These are phyloP conservation scores for Brachionus koreanus DNA, from an alignment of 1,140 invertebrate genomes.

Conservation along the genomic window DNA sequence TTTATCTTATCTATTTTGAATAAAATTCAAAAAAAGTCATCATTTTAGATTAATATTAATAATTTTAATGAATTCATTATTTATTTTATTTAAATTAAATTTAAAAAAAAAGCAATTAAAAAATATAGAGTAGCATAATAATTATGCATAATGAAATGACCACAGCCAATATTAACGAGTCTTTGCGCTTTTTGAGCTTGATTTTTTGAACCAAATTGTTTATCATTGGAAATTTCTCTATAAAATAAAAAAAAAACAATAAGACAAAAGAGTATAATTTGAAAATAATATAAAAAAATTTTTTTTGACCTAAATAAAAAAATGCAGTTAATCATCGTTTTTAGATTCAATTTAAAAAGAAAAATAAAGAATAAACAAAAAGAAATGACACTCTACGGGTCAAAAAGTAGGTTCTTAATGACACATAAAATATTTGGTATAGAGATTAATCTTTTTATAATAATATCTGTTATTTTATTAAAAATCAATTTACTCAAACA, in stretches of 20 bases:
- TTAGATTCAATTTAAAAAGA: neutral
- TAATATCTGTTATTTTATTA: neutral
- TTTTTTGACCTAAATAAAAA: neutral
- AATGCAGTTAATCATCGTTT: neutral
- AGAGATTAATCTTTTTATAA: neutral
- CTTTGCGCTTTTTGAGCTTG: constrained; percentile 81
- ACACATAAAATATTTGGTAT: neutral
- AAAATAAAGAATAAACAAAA: neutral
- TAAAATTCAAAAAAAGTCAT: constrained; percentile 1
- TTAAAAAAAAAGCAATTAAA: constrained; percentile 61
- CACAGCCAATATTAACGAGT: constrained; percentile 78
- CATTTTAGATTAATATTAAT: neutral
- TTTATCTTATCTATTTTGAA: neutral
- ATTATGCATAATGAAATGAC: constrained; percentile 80
- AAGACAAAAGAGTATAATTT: constrained; percentile 9
- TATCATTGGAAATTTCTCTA: constrained; percentile 75
- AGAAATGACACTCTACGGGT: neutral
- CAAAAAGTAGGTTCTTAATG: neutral
- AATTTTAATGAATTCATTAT: constrained; percentile 3
- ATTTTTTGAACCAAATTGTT: constrained; percentile 87
- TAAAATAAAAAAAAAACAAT: neutral
- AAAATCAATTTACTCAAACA: neutral
- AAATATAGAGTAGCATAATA: constrained; percentile 75
- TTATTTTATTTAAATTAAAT: neutral
- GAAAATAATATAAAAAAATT: neutral